phyloP scores from a whole-genome alignment of 2,797 vertebrate genomes.

The Chloroceryle inda region DNA sequence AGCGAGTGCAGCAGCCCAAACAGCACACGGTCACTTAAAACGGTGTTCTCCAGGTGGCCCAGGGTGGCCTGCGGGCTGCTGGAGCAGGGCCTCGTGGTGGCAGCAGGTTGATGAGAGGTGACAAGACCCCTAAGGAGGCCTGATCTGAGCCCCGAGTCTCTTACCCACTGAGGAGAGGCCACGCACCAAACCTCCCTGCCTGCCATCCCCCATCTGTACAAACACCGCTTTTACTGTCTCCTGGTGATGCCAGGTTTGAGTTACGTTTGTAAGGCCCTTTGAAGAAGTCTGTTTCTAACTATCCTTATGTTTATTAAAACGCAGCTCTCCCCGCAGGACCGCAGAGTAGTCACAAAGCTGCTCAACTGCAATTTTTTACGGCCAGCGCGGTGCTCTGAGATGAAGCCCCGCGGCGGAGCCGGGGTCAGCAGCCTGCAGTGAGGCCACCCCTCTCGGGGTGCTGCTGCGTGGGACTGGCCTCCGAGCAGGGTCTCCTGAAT shows the following conservation, averaged over 20 bases:
- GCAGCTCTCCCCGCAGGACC: slow-evolving; percentile 3
- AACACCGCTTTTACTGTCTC: slow-evolving; percentile 12
- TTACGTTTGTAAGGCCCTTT: slow-evolving; percentile 55
- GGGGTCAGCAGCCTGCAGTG: background rate
- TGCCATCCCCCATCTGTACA: slow-evolving; percentile 46
- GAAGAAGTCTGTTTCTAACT: slow-evolving; percentile 37
- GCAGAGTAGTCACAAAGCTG: background rate
- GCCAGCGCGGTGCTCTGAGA: background rate
- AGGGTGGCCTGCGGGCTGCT: background rate
- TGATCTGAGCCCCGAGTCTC: background rate
- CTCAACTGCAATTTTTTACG: background rate
- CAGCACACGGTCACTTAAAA: fast-evolving
- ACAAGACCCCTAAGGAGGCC: fast-evolving
- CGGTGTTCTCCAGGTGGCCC: fast-evolving
- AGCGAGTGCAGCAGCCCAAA: background rate
- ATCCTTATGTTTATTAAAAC: slow-evolving; percentile 20
- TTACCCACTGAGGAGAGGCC: background rate
- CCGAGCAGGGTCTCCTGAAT: background rate
- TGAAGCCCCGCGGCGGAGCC: background rate
- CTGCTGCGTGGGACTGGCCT: background rate
- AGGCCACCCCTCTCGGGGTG: background rate
- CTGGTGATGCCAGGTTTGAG: slow-evolving; percentile 2
- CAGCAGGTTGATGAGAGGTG: background rate
- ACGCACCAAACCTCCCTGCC: background rate
- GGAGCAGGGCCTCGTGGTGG: background rate